Base-by-base conservation (phyloP, 2,797 vertebrate genomes). In the Myoxocephalus aenaeus region DNA sequence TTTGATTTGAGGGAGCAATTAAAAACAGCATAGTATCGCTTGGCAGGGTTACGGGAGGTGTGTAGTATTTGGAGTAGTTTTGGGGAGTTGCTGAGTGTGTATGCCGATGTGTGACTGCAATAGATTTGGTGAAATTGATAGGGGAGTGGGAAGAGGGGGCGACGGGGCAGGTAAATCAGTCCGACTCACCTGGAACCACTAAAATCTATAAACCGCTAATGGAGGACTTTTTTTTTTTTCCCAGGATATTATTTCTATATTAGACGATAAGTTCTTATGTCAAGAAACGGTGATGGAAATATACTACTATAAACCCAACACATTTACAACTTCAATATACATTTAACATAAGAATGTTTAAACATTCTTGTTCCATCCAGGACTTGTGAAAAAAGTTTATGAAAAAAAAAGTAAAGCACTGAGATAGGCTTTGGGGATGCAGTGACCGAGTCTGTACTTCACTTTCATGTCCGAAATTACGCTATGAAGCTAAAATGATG, bases 1-100 rank as follows among this genome's bases (percentile, higher is more conserved):
- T 95, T 94, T 93, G 87, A 94, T 93, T 95, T 94, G 91, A 95
- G 92, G 90, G 93, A 92, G 89, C 93, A 96, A 95, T 96, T 95
- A 96, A 42, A 42, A 95, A 94, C 86, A 92, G 78, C 79, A 86
- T 67, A 90, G 81, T 85, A 85, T 84, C 80, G 75, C 86, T 79
- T 90, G 90, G 89, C 87, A 77, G 86, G 89, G 90, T 95, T 92
- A 83, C 3, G 40, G 58, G 73, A 22, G 65, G 76, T 5, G 48
- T 65, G 77, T 63, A 64, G 77, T 73, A 83, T 86, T 85, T 87
- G 73, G 59, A 84, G 73, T 48, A 51, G 61, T 82, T 90, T 88
- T 80, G 61, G 57, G 80, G 61, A 38, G 51, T 46, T 70, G 73
- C 65, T 79, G 77, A 86, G 44, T 48, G 62, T 59, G 62, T 72